phyloP scores from a whole-genome alignment of 2,888 invertebrate species.

The Synanthedon vespiformis region DNA sequence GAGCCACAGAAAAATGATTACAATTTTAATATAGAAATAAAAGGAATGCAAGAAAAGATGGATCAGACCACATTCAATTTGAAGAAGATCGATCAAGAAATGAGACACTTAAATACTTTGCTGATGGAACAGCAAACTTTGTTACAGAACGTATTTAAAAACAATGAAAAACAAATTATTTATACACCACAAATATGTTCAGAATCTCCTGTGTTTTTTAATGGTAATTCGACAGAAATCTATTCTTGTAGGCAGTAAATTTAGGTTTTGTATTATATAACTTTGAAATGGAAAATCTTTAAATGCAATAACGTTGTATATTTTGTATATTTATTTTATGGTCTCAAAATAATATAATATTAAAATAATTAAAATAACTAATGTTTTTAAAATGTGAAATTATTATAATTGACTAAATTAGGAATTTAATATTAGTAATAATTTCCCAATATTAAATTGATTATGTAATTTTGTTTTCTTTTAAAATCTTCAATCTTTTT shows the following conservation, averaged over 20 bases:
- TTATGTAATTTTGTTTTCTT: too few relatives aligned
- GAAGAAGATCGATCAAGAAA: conserved; percentile 76
- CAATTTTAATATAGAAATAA: conserved; percentile 68
- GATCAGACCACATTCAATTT: conserved; percentile 79
- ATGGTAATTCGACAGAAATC: conserved; percentile 25
- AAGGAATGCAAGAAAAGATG: conserved; percentile 75
- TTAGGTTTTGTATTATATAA: not conserved
- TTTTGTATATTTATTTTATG: too few relatives aligned
- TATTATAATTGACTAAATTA: too few relatives aligned
- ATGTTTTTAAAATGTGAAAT: too few relatives aligned
- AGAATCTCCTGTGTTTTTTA: conserved; percentile 47
- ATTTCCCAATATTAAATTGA: too few relatives aligned
- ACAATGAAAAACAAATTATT: conserved; percentile 19
- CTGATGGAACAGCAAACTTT: conserved; percentile 52
- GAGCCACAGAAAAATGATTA: conserved; percentile 53
- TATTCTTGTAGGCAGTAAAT: not conserved
- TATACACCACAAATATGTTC: conserved; percentile 13
- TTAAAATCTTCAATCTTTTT: too few relatives aligned
- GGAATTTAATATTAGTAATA: too few relatives aligned
- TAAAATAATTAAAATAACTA: too few relatives aligned
- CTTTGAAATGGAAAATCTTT: too few relatives aligned
- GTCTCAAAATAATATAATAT: too few relatives aligned
- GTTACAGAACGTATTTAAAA: conserved; percentile 44
- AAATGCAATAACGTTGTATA: too few relatives aligned
- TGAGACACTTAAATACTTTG: conserved; percentile 73